Percentiles rank a stretch among this genome's conserved stretches.
phyloP scores from a whole-genome alignment of 2,797 vertebrate genomes.

The Hippopotamyrus pictus region DNA sequence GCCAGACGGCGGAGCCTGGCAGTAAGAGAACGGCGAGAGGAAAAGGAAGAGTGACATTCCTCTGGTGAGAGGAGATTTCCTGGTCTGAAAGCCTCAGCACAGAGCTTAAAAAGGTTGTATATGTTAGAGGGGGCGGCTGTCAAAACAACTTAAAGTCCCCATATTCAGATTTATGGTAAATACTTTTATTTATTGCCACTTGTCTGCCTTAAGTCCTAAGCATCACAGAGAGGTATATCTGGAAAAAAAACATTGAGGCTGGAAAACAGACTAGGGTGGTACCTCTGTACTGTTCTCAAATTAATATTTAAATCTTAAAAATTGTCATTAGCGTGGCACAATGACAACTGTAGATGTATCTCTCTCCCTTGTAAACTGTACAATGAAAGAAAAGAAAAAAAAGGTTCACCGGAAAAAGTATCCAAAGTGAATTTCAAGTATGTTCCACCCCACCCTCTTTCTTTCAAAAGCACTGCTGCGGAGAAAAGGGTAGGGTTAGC shows the following conservation, averaged over 20 bases:
- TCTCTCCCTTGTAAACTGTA: neutral
- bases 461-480: neutral
- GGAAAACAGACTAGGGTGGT: neutral
- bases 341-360: too few relatives aligned
- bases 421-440: constrained; percentile 1
- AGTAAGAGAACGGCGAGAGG: neutral
- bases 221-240: neutral
- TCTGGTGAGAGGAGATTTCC: constrained; percentile 19
- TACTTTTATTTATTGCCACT: neutral
- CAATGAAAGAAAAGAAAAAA: neutral
- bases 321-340: neutral
- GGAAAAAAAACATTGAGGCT: neutral
- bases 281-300: neutral
- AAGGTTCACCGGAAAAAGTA: neutral
- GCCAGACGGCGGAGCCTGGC: neutral
- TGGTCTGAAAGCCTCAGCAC: neutral
- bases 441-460: neutral
- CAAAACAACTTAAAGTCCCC: neutral
- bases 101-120: neutral
- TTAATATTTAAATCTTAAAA: neutral
- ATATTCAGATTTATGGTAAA: neutral
- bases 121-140: neutral
- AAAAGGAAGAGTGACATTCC: constrained; percentile 13
- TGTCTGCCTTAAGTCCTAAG: neutral
- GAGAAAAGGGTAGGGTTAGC: neutral